These are phyloP conservation scores for Gymnoscelis rufifasciata DNA, from an alignment of 2,888 invertebrate genomes.

Conservation along the genomic window DNA sequence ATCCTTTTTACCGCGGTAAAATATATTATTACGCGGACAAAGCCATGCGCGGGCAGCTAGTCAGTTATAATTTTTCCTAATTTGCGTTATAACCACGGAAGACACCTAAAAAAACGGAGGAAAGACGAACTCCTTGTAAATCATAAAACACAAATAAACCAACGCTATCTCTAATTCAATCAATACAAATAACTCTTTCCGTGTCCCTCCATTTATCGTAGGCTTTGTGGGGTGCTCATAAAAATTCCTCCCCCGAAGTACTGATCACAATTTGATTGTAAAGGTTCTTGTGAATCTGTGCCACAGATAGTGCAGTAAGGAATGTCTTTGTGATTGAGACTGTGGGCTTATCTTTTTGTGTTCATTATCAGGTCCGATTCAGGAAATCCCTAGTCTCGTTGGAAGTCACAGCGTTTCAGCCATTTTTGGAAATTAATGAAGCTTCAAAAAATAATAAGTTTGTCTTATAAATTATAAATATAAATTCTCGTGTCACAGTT, in stretches of 20 bases:
- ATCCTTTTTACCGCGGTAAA: no score
- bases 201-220: conserved; percentile 49
- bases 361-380: no score
- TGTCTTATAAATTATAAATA: not conserved
- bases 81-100: no score
- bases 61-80: no score
- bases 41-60: no score
- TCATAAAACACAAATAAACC: conserved; percentile 34
- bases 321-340: not conserved
- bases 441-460: no score
- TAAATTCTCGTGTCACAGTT: no score
- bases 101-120: no score
- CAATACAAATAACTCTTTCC: conserved; percentile 46
- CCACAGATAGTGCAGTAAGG: conserved; percentile 14
- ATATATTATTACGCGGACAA: no score
- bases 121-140: not conserved
- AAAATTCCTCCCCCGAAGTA: conserved; percentile 62
- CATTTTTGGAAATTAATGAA: no score
- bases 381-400: no score
- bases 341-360: not conserved
- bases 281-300: conserved; percentile 32
- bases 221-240: conserved; percentile 59
- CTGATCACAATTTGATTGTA: conserved; percentile 72
- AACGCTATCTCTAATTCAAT: conserved; percentile 45
- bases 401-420: no score